Conservation (phyloP, 2,797 vertebrate species). For the Stomatorhinus walkeri region DNA sequence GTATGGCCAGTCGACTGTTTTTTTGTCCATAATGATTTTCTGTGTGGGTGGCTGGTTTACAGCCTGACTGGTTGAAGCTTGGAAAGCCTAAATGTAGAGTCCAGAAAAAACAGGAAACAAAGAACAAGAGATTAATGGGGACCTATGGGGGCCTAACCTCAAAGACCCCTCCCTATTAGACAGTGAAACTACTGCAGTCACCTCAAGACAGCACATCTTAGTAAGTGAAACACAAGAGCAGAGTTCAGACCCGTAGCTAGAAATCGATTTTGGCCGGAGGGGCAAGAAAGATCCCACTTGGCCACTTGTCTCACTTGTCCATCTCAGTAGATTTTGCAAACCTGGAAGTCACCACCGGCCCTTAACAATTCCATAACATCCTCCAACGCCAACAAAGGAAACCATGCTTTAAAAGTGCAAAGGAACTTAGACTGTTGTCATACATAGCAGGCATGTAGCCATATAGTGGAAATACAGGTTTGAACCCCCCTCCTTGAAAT, state of each 20-base stretch:
- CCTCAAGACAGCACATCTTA: neutral
- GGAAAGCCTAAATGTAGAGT: neutral
- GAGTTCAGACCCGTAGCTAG: neutral
- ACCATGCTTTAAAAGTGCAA: conserved; percentile 39
- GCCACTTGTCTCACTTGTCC: neutral
- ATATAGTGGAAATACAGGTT: neutral
- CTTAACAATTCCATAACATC: conserved; percentile 27
- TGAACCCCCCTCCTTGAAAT: neutral
- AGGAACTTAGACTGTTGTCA: neutral
- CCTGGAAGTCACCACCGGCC: neutral
- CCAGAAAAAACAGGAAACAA: neutral
- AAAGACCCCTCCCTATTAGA: neutral
- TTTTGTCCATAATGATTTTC: neutral
- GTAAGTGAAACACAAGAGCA: neutral
- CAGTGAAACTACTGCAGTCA: neutral
- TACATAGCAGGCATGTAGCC: neutral
- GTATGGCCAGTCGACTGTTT: neutral
- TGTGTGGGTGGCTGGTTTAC: neutral
- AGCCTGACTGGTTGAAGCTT: neutral
- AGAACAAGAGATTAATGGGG: neutral
- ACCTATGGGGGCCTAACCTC: neutral
- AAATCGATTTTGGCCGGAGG: neutral
- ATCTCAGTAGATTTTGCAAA: neutral
- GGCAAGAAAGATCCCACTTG: neutral
- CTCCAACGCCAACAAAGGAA: conserved; percentile 29